Evolutionary conservation across 2,113 vertebrate genomes (phyloP).

Genomic region (Reinhardtius hippoglossoides): DNA sequence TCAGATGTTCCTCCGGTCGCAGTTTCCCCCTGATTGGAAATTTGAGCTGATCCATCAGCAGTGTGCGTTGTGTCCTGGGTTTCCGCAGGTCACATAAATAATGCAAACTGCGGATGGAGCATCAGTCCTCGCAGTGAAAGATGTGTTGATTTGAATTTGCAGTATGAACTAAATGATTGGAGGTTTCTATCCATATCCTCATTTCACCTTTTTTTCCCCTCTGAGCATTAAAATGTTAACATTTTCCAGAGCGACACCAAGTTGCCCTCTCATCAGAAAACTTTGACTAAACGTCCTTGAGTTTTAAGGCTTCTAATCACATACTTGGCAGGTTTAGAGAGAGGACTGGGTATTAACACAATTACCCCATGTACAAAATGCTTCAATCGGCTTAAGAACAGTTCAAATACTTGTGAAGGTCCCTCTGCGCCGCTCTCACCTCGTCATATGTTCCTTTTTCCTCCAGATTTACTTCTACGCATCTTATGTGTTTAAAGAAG

Average conservation of each 20-base stretch:
- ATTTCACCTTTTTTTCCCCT: background rate
- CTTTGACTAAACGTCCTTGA: slow-evolving; percentile 5
- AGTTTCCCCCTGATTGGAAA: slow-evolving; percentile 44
- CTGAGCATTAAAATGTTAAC: background rate
- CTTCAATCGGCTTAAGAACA: slow-evolving; percentile 57
- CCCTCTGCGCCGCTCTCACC: slow-evolving; percentile 9
- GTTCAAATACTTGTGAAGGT: slow-evolving; percentile 12
- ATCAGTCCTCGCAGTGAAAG: background rate
- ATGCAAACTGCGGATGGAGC: slow-evolving; percentile 36
- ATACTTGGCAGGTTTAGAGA: slow-evolving; percentile 37
- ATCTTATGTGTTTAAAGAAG: slow-evolving; percentile 87
- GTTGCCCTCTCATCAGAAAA: slow-evolving; percentile 21
- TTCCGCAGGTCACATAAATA: slow-evolving; percentile 50
- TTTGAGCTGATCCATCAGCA: slow-evolving; percentile 55
- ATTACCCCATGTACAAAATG: slow-evolving; percentile 50
- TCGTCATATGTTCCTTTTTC: slow-evolving; percentile 27
- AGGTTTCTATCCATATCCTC: background rate
- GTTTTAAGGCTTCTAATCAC: slow-evolving; percentile 34
- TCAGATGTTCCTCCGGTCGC: slow-evolving; percentile 30
- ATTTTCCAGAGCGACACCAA: too few relatives aligned
- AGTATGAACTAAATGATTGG: background rate
- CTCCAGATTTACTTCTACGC: slow-evolving; percentile 91
- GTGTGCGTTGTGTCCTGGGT: slow-evolving; percentile 1
- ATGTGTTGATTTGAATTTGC: background rate
- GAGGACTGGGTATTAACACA: slow-evolving; percentile 49